These are phyloP conservation scores for Macaria liturata DNA, from an alignment of 2,888 invertebrate genomes.

Conservation along the genomic window DNA sequence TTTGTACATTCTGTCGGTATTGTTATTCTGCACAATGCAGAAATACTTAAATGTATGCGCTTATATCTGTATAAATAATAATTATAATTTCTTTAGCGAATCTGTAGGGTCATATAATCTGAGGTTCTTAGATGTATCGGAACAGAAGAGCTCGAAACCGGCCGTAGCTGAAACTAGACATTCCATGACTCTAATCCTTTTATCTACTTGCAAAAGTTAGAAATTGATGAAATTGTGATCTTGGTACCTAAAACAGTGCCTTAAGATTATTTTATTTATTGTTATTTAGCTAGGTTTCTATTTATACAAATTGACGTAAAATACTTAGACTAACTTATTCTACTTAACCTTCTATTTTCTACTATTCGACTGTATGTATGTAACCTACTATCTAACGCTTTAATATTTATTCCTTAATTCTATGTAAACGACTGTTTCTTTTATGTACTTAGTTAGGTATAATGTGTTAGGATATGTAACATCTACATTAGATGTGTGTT, in stretches of 20 bases:
- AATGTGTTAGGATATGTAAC: slow-evolving; percentile 32
- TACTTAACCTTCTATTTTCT: slow-evolving; percentile 48
- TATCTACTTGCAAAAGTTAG: slow-evolving; percentile 53
- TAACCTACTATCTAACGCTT: slow-evolving; percentile 43
- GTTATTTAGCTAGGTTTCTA: slow-evolving; percentile 76
- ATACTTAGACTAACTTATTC: slow-evolving; percentile 64
- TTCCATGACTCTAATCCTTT: slow-evolving; percentile 70
- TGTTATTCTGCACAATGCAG: slow-evolving; percentile 84
- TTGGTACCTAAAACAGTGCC: slow-evolving; percentile 79
- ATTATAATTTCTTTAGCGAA: slow-evolving; percentile 62
- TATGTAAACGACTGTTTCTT: slow-evolving; percentile 45
- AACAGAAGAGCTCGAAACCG: slow-evolving; percentile 41
- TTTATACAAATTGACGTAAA: slow-evolving; percentile 71
- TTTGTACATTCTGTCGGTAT: slow-evolving; percentile 83
- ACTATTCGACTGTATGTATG: slow-evolving; percentile 38
- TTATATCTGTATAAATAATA: slow-evolving; percentile 75
- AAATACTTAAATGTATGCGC: slow-evolving; percentile 83
- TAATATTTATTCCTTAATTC: slow-evolving; percentile 58
- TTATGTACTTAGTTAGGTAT: slow-evolving; percentile 29
- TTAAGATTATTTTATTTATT: slow-evolving; percentile 80
- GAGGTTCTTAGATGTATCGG: slow-evolving; percentile 49
- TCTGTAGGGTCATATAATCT: slow-evolving; percentile 53
- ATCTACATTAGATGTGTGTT: slow-evolving; percentile 12
- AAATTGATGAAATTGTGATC: slow-evolving; percentile 76
- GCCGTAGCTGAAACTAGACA: slow-evolving; percentile 63